These are phyloP conservation scores for Xestia xanthographa DNA, from an alignment of 2,888 invertebrate species.

Conservation along the genomic window DNA sequence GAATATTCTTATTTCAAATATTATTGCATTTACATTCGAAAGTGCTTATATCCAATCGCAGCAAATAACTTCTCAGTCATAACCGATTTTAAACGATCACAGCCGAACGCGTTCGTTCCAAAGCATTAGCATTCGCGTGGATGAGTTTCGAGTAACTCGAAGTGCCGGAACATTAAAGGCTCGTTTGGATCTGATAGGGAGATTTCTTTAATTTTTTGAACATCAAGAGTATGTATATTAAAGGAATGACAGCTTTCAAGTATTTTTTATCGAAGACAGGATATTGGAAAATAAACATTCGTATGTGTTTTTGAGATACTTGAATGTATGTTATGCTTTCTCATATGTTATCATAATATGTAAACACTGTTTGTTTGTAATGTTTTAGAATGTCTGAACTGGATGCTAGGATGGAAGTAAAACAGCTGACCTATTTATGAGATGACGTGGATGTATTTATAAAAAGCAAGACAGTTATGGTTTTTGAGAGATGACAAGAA, in stretches of 20 bases:
- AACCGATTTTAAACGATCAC: constrained; percentile 62
- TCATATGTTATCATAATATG: neutral
- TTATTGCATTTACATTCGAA: constrained; percentile 26
- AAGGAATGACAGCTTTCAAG: constrained; percentile 26
- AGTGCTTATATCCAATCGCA: constrained; percentile 28
- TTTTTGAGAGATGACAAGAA: neutral
- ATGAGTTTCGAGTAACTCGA: constrained; percentile 57
- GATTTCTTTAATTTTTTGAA: constrained; percentile 59
- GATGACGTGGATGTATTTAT: neutral
- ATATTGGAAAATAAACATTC: constrained; percentile 15
- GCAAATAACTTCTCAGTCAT: constrained; percentile 49
- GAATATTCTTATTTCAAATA: constrained; percentile 27
- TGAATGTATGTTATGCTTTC: neutral
- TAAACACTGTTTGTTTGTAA: neutral
- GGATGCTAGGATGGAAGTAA: neutral
- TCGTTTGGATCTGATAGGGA: constrained; percentile 54
- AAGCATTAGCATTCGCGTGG: constrained; percentile 60
- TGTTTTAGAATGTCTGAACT: neutral
- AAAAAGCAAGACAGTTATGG: neutral
- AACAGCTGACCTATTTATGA: neutral
- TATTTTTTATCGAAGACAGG: constrained; percentile 25
- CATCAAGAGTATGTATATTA: constrained; percentile 36
- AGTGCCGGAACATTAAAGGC: constrained; percentile 61
- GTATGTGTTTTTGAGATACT: neutral
- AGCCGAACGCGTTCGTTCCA: constrained; percentile 60